Conservation (phyloP, 2,797 vertebrate species). For the Paguma larvata region DNA sequence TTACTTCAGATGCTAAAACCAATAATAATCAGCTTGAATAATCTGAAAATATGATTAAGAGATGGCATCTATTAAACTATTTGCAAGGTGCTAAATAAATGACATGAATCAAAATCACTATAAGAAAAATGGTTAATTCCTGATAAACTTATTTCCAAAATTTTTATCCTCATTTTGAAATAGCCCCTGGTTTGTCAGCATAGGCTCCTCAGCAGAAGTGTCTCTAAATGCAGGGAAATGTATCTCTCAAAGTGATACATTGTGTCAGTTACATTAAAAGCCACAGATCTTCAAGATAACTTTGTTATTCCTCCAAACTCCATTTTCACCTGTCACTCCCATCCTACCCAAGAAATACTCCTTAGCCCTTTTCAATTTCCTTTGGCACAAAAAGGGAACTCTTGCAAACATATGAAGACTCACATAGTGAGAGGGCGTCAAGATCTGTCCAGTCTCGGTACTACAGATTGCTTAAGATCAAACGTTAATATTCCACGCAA, state of each 20-base stretch:
- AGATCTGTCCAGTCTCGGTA: neutral
- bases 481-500: slow-evolving; percentile 23
- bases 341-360: neutral
- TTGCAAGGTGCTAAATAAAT: slow-evolving; percentile 15
- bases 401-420: neutral
- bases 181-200: neutral
- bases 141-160: slow-evolving; percentile 1
- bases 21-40: neutral
- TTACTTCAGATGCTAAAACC: slow-evolving; percentile 57
- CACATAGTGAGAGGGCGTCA: neutral
- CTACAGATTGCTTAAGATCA: neutral
- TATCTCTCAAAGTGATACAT: neutral
- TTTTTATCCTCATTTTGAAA: slow-evolving; percentile 45
- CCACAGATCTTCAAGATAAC: neutral
- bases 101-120: slow-evolving; percentile 5
- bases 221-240: neutral
- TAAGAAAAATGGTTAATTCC: slow-evolving; percentile 53
- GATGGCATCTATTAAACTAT: neutral
- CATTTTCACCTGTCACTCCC: neutral
- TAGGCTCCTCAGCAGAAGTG: neutral
- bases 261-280: neutral
- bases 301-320: slow-evolving; percentile 13
- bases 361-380: slow-evolving; percentile 15
- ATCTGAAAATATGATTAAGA: slow-evolving; percentile 18
- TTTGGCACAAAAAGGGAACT: neutral